Evolutionary conservation across 1,140 invertebrate genomes (phyloP).

Genomic region (Dinothrombium tinctorium): DNA sequence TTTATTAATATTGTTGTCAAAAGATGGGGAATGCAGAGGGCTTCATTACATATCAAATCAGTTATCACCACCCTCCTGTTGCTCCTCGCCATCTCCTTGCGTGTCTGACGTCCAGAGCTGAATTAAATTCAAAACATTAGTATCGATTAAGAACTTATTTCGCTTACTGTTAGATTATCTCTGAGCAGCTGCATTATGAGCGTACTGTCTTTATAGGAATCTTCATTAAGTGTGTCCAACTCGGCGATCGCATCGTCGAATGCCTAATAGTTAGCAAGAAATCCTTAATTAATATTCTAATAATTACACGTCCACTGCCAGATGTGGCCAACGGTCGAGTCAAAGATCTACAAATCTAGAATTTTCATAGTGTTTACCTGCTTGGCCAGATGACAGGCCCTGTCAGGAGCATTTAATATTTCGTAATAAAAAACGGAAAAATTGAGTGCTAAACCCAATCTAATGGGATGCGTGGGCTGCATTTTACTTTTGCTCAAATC

Average conservation of each 20-base stretch:
- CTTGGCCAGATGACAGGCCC: slow-evolving; percentile 95
- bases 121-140: slow-evolving; percentile 13
- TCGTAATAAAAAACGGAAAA: slow-evolving; percentile 99
- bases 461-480: slow-evolving; percentile 92
- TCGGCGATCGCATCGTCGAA: slow-evolving; percentile 99
- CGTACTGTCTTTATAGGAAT: slow-evolving; percentile 98
- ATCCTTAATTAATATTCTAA: slow-evolving; percentile 89
- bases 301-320: slow-evolving; percentile 93
- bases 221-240: slow-evolving; percentile 90
- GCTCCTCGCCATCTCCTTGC: slow-evolving; percentile 73
- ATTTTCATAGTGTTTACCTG: no score
- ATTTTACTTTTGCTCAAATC: slow-evolving; percentile 96
- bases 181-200: slow-evolving; percentile 96
- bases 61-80: slow-evolving; percentile 39
- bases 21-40: slow-evolving; percentile 1
- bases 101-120: slow-evolving; percentile 88
- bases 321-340: slow-evolving; percentile 69
- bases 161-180: slow-evolving; percentile 69
- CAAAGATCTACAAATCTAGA: slow-evolving; percentile 19
- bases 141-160: slow-evolving; percentile 7
- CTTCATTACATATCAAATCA: slow-evolving; percentile 6
- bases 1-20: neutral
- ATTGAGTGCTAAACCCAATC: slow-evolving; percentile 91
- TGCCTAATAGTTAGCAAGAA: slow-evolving; percentile 37
- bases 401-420: slow-evolving; percentile 93